A percentile compares a stretch with the other conserved stretches of the same genome.
phyloP scores from a whole-genome alignment of 2,797 vertebrate genomes.

The Chiloscyllium punctatum region DNA sequence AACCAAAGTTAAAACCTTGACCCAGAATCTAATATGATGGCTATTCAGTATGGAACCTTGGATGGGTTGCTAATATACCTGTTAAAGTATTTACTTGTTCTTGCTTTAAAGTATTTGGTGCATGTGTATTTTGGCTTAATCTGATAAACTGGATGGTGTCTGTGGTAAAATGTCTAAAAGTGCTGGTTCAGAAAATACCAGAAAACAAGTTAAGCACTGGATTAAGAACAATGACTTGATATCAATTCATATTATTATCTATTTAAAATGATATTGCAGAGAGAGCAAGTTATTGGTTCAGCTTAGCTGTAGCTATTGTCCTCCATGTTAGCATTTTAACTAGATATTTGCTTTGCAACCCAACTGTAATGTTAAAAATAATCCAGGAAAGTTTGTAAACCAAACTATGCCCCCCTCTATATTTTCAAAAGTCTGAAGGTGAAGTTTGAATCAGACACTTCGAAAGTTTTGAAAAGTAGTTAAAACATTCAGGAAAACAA shows the following conservation, averaged over 20 bases:
- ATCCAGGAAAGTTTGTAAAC: neutral
- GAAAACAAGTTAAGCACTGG: neutral
- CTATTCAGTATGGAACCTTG: constrained; percentile 41
- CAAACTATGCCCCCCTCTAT: neutral
- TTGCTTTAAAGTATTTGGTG: constrained; percentile 20
- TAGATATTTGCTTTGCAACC: neutral
- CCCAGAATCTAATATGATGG: neutral
- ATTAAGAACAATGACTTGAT: neutral
- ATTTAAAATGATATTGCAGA: neutral
- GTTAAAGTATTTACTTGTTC: constrained; percentile 31
- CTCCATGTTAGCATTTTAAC: neutral
- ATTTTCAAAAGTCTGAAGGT: neutral
- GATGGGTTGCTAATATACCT: constrained; percentile 48
- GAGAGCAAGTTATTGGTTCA: neutral
- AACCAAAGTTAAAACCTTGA: neutral
- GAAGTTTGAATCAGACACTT: neutral
- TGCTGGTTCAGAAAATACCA: neutral
- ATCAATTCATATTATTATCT: neutral
- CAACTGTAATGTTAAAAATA: neutral
- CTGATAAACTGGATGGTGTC: neutral
- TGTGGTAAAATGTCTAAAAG: constrained; percentile 12
- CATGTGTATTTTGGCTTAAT: neutral
- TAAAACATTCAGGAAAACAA: neutral
- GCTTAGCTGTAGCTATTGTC: neutral
- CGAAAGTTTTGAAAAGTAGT: constrained; percentile 2